These are phyloP conservation scores for Mythimna vitellina DNA, from an alignment of 2,888 invertebrate genomes.

Conservation along the genomic window DNA sequence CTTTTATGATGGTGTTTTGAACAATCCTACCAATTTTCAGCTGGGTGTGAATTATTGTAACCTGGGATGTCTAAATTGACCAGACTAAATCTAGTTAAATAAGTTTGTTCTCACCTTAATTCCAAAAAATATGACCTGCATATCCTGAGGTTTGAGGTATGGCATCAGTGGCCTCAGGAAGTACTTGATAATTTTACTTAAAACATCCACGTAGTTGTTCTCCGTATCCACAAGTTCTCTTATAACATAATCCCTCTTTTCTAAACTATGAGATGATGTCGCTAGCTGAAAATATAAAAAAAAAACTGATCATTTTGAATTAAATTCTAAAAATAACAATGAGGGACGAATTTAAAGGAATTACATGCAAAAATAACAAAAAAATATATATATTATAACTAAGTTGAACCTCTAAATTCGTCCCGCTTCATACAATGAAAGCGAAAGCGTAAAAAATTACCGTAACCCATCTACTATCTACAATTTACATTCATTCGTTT, in stretches of 20 bases:
- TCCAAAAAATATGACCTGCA: constrained; percentile 96
- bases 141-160: constrained; percentile 94
- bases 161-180: constrained; percentile 95
- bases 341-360: constrained; percentile 29
- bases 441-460: constrained; percentile 45
- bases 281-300: constrained; percentile 81
- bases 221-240: constrained; percentile 99
- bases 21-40: too few relatives aligned
- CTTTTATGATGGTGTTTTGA: too few relatives aligned
- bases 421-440: constrained; percentile 39
- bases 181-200: constrained; percentile 95
- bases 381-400: background rate
- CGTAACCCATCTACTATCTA: constrained; percentile 33
- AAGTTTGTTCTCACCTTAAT: constrained; percentile 92
- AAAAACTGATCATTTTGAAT: constrained; percentile 8
- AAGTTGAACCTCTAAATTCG: constrained; percentile 38
- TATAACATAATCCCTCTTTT: constrained; percentile 98
- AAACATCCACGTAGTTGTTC: constrained; percentile 98
- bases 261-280: constrained; percentile 91
- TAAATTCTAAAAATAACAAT: background rate
- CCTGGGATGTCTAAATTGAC: too few relatives aligned
- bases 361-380: background rate
- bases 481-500: constrained; percentile 40
- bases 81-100: too few relatives aligned
- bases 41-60: too few relatives aligned